Conservation (phyloP, 1,140 invertebrate genomes). For the Pygmarrhopalites habei region DNA sequence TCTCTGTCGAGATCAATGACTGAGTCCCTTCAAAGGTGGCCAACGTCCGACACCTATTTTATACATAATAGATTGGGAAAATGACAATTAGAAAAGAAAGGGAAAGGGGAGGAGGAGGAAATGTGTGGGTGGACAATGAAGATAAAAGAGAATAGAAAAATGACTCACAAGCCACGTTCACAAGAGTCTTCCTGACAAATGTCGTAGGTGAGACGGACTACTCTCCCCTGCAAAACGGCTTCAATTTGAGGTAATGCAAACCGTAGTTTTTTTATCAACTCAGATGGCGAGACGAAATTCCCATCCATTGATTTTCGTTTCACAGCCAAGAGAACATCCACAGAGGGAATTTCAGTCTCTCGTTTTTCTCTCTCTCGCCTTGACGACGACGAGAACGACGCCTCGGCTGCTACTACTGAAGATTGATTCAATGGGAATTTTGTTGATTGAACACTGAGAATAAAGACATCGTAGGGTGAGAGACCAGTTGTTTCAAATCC, state of each 20-base stretch:
- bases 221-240: slow-evolving; percentile 33
- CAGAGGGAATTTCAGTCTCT: slow-evolving; percentile 29
- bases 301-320: slow-evolving; percentile 33
- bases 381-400: no score
- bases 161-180: slow-evolving; percentile 37
- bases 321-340: slow-evolving; percentile 36
- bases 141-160: background rate
- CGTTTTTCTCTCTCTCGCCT: slow-evolving; percentile 15
- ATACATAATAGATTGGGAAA: no score
- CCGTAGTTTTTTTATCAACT: slow-evolving; percentile 33
- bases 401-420: background rate
- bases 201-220: slow-evolving; percentile 30
- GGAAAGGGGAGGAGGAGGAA: no score
- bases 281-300: slow-evolving; percentile 28
- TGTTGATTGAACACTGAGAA: slow-evolving; percentile 32
- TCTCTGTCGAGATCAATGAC: slow-evolving; percentile 38
- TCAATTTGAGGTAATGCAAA: slow-evolving; percentile 38
- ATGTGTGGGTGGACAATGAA: no score
- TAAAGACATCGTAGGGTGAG: slow-evolving; percentile 33
- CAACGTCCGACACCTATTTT: slow-evolving; percentile 33
- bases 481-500: slow-evolving; percentile 27
- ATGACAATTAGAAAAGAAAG: no score
- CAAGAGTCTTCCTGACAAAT: slow-evolving; percentile 36
- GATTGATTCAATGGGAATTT: slow-evolving; percentile 12
- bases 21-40: slow-evolving; percentile 38